These are phyloP conservation scores for Saxicola maurus DNA, from an alignment of 2,797 vertebrate species.

Conservation along the genomic window DNA sequence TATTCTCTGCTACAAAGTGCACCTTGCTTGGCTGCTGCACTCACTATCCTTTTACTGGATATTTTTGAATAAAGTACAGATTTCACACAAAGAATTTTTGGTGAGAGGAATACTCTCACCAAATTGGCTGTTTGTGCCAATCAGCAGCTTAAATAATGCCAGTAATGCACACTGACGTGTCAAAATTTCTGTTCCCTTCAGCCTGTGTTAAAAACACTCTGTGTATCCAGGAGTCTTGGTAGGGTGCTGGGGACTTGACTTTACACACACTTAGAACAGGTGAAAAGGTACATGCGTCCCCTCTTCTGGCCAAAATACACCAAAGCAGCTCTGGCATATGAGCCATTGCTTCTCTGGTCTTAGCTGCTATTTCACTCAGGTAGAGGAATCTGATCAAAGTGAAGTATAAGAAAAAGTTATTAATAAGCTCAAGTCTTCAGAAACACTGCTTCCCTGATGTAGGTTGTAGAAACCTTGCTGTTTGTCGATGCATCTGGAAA, in stretches of 20 bases:
- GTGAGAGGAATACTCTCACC: not conserved
- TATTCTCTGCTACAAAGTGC: slow-evolving; percentile 4
- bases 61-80: not conserved
- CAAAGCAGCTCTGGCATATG: not conserved
- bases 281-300: not conserved
- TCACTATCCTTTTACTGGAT: not conserved
- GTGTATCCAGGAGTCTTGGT: not conserved
- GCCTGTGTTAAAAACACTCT: not conserved
- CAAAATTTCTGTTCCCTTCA: not conserved
- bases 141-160: not conserved
- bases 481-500: not conserved
- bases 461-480: not conserved
- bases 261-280: not conserved
- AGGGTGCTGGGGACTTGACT: not conserved
- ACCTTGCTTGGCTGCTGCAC: not conserved
- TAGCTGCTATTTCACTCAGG: not conserved
- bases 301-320: not conserved
- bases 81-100: not conserved
- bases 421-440: not conserved
- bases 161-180: not conserved
- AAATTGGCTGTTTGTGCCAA: not conserved
- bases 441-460: not conserved
- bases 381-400: not conserved
- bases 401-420: not conserved
- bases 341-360: not conserved